Conservation (phyloP, 2,797 vertebrate species). For the Lerista edwardsae region DNA sequence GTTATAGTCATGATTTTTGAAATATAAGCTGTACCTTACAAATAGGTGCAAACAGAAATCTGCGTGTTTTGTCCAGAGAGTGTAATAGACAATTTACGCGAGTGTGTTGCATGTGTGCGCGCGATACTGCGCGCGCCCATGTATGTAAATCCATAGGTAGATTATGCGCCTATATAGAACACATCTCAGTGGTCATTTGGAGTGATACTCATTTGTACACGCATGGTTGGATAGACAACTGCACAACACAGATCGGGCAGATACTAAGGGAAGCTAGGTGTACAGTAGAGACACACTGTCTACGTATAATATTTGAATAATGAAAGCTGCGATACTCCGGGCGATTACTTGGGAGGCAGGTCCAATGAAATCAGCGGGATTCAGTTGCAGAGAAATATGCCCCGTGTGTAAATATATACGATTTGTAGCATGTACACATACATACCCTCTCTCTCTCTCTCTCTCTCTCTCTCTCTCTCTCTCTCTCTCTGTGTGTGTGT, state of each 20-base stretch:
- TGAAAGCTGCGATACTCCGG: neutral
- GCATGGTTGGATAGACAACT: neutral
- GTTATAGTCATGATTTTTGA: slow-evolving; percentile 44
- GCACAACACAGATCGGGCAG: fast-evolving
- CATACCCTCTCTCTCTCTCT: too few species aligned
- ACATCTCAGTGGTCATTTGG: neutral
- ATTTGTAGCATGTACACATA: neutral
- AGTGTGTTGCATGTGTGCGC: neutral
- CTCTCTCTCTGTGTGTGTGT: too few species aligned
- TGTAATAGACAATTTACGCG: too few species aligned
- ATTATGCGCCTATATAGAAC: neutral
- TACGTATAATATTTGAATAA: neutral
- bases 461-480: too few species aligned
- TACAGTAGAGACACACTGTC: neutral
- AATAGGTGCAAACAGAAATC: neutral
- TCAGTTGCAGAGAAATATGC: neutral
- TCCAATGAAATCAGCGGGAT: neutral
- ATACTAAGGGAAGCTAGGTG: neutral
- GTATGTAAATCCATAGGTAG: neutral
- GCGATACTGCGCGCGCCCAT: too few species aligned
- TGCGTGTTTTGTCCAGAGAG: neutral
- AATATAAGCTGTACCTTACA: neutral
- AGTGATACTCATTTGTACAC: neutral
- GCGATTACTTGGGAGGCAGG: neutral
- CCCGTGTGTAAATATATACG: neutral